Base-by-base conservation (phyloP, 2,113 vertebrate genomes). In the Tychaedon coryphoeus region DNA sequence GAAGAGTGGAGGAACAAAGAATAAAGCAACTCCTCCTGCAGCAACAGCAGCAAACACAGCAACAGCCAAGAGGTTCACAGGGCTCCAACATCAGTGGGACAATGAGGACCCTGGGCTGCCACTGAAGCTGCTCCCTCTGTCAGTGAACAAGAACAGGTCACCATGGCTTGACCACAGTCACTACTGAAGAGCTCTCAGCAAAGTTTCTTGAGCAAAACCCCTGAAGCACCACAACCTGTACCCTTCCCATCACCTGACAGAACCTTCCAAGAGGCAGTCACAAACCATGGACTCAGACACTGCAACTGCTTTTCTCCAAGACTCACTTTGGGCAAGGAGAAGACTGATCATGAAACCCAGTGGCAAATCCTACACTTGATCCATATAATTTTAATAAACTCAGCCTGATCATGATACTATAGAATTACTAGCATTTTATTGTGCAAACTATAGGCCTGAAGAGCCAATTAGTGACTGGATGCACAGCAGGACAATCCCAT, bases 401-500 rank as follows among this genome's bases (percentile, higher is more conserved):
- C 69, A 94, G 81, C 48, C 86, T 54, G 34, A 73, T 45, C 85
- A 74, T 70, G 95, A 43, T 31, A 24, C 26, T 86, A 53, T 4
- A 82, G 88, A 95, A 88, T 82, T 91, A 91, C 13, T 89, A 75
- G 57, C 75, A 93, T 95, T 97, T 97, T 85, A 89, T 3, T 93
- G 95, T 56, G 84, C 88, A 90, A 95, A 93, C 89, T 86, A 86
- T 81, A 93, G 70, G 67, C 71, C 64, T 91, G 62, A 84, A 82
- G 71, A 91, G 86, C 50, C 73, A 95, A 34, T 88, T 75, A 97
- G 77, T 25, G 62, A 64, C 60, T 81, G 84, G 88, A 90, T 82
- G 58, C 62, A 72, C 7, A 86, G 71, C 33, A 72, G 72, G 81
- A 87, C 73, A 92, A n/a, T 78, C 70, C 47, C 76, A 76, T 38